Percentiles rank a stretch among this genome's conserved stretches.
Conservation (phyloP, 2,888 invertebrate genomes). For the Thereva nobilitata region DNA sequence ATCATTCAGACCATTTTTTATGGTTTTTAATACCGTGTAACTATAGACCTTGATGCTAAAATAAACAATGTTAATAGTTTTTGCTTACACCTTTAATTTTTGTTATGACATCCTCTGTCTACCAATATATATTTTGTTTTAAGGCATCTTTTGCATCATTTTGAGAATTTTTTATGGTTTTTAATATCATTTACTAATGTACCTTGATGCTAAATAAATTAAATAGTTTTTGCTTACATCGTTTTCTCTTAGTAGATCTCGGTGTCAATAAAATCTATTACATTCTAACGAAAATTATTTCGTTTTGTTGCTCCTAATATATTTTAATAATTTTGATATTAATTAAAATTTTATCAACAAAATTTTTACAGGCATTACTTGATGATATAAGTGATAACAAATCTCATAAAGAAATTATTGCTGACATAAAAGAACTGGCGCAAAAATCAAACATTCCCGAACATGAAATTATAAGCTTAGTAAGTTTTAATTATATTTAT, state of each 20-base stretch:
- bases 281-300: conserved; percentile 4
- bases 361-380: conserved; percentile 66
- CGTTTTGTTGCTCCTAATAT: neutral
- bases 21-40: no score
- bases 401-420: conserved; percentile 81
- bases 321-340: conserved; percentile 11
- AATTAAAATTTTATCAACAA: neutral
- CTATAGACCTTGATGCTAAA: no score
- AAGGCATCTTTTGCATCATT: conserved; percentile 22
- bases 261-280: conserved; percentile 39
- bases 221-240: conserved; percentile 41
- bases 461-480: conserved; percentile 85
- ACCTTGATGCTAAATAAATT: conserved; percentile 39
- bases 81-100: no score
- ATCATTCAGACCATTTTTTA: no score
- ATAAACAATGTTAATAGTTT: no score
- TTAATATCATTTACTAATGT: conserved; percentile 23
- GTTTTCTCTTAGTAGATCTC: conserved; percentile 15
- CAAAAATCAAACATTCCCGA: conserved; percentile 82
- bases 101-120: no score
- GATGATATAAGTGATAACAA: conserved; percentile 88
- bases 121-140: neutral
- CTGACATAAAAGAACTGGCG: conserved; percentile 85
- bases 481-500: conserved; percentile 56
- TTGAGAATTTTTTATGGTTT: conserved; percentile 32